Base-by-base conservation (phyloP, 2,113 vertebrate species). In the Sterna hirundo region DNA sequence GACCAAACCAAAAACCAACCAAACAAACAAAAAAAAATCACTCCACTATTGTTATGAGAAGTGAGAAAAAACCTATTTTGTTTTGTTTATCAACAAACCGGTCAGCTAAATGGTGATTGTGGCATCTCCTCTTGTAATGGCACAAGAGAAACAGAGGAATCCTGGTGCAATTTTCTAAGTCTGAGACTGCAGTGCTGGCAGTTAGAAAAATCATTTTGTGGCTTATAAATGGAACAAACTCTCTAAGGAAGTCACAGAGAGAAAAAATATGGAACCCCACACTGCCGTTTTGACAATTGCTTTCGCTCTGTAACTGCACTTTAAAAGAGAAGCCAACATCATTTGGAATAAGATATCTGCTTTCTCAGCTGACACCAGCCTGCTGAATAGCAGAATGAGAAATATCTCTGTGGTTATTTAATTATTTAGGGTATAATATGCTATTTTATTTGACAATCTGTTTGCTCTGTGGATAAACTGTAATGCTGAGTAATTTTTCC, bases 401-500 rank as follows among this genome's bases (percentile, higher is more conserved):
- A 97, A 79, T 75, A 82, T 79, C 47, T 88, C 44, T 14, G 27
- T 25, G 42, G 34, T 92, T 96, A 92, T 96, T 96, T 96, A 93
- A 96, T 96, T 96, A 95, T 97, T 96, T 96, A 94, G 57, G 34
- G 25, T 44, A 91, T 93, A 94, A 81, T 93, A 83, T 57, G 60
- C 61, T 90, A 82, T 91, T 94, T 92, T 94, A 96, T 96, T 95
- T 96, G 85, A 90, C 83, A 96, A 70, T 95, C 91, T 95, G 74
- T 95, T 97, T 93, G 80, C 80, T 96, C n/a, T 94, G 88, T 96
- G 70, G 84, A 93, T 94, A 97, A 94, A 96, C 76, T 78, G 40
- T 76, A 96, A 86, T 62, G 87, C 79, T 95, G 84, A 97, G 57
- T 92, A 94, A 95, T 97, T 95, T 97, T 92, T 97, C 66, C 69